phyloP scores from a whole-genome alignment of 2,113 vertebrate species.

The Mirounga angustirostris region DNA sequence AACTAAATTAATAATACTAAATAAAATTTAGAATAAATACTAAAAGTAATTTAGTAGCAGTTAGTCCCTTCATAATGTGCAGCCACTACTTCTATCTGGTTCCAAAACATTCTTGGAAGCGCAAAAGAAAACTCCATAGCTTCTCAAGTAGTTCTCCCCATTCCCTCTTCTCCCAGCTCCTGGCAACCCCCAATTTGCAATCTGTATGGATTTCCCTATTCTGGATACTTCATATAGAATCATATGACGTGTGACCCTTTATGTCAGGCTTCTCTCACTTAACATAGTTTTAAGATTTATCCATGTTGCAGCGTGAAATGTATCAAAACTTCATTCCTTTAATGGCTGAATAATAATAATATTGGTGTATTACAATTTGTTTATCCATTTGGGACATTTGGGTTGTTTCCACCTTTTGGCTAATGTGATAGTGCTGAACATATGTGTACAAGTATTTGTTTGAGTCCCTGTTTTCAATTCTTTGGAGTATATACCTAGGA shows the following conservation, averaged over 20 bases:
- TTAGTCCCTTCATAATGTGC: not conserved
- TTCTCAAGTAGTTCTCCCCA: no score
- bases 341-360: not conserved
- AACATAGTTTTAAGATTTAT: not conserved
- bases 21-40: no score
- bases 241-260: not conserved
- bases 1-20: no score
- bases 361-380: not conserved
- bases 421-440: not conserved
- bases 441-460: not conserved
- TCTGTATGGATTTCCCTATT: not conserved
- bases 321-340: not conserved
- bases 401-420: not conserved
- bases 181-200: not conserved
- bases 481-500: not conserved
- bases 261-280: not conserved
- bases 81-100: not conserved
- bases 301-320: not conserved
- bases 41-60: not conserved
- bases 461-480: not conserved
- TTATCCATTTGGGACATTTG: not conserved
- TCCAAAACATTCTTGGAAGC: not conserved
- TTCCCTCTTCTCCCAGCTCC: not conserved
- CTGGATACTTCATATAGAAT: not conserved
- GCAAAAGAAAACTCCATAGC: not conserved